Percentiles rank a stretch among this genome's conserved stretches.
These are phyloP conservation scores for Myopa testacea DNA, from an alignment of 2,888 invertebrate species.

Conservation along the genomic window DNA sequence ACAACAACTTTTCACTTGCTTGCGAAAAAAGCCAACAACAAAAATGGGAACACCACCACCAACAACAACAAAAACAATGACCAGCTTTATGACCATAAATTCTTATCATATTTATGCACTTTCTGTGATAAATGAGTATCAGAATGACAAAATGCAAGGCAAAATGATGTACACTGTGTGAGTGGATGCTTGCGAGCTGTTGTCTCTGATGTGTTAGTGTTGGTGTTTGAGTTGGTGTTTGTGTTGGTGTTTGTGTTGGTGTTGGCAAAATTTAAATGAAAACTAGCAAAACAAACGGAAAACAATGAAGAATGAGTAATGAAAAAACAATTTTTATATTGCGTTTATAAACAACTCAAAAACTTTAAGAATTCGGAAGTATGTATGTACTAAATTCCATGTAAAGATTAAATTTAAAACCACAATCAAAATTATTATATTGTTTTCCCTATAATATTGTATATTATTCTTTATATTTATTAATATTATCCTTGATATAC, in stretches of 20 bases:
- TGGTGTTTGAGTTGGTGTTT: neutral
- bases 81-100: slow-evolving; percentile 53
- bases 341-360: no score
- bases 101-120: slow-evolving; percentile 64
- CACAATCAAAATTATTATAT: no score
- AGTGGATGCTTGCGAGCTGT: neutral
- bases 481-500: no score
- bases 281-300: no score
- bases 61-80: slow-evolving; percentile 9
- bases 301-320: neutral
- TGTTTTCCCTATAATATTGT: no score
- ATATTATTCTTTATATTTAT: no score
- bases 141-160: slow-evolving; percentile 62
- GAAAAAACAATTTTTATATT: neutral
- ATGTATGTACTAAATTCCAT: no score
- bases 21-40: slow-evolving; percentile 9
- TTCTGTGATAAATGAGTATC: slow-evolving; percentile 66
- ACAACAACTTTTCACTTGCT: slow-evolving; percentile 18
- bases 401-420: no score
- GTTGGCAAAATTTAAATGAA: no score
- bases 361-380: no score
- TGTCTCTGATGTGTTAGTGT: neutral
- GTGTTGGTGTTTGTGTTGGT: neutral
- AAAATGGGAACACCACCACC: neutral
- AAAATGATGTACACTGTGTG: slow-evolving; percentile 28